Base-by-base conservation (phyloP, 2,888 invertebrate species). In the Himalopsyche tibetana region DNA sequence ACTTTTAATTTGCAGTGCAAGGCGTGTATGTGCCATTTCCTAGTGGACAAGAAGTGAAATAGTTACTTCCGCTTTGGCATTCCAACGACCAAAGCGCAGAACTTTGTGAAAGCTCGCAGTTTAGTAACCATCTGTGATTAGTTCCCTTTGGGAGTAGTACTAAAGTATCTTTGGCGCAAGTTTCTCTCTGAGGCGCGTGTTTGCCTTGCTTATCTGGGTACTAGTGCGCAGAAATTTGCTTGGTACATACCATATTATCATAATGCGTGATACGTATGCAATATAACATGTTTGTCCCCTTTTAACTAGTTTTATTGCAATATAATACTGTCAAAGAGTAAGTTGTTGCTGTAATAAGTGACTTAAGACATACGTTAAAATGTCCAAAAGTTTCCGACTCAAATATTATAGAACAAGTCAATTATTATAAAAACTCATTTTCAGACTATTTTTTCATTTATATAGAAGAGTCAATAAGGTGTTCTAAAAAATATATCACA, bases 61-160 rank as follows among this genome's bases (percentile, higher is more conserved):
- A 63, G 63, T 63, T 63, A 63, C 63, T n/a, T n/a, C 63, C 11
- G 63, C 63, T 28, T 63, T 28, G 6, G n/a, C 19, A 28, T 63
- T n/a, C 63, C 19, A 19, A n/a, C 19, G 63, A 28, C 63, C 63
- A 63, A 63, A 63, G 63, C 63, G 8, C 63, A 63, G 6, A 63
- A 63, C 63, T 63, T 63, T 63, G 19, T 63, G 63, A 63, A 28
- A 63, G 63, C 28, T 63, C 28, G 63, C 28, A 63, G 63, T 63
- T 63, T 63, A 63, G 63, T 19, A 63, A 11, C 63, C 63, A 19
- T 9, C 63, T 63, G 63, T 63, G 63, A 63, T 63, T 63, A 63
- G 63, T 19, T 19, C 63, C 63, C 63, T 63, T 63, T 63, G 63
- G 63, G 63, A 63, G 63, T 51, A 51, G 51, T 63, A 63, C 63